These are phyloP conservation scores for Diadumene lineata DNA, from an alignment of 92 coral and sea anemone genomes.

Conservation along the genomic window DNA sequence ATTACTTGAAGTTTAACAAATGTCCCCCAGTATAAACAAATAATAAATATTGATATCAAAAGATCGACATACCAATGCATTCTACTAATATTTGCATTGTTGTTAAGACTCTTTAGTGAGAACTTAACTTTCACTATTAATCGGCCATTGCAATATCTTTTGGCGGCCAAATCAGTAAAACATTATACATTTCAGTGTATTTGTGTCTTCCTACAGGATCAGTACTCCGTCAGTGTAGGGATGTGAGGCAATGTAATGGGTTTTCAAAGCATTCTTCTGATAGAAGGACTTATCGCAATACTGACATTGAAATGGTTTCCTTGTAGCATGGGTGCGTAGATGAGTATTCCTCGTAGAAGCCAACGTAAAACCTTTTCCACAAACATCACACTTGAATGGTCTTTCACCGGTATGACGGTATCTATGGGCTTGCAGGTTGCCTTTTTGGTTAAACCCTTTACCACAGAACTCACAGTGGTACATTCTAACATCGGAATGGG, in stretches of 20 bases:
- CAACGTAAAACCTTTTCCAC: conserved; percentile 84
- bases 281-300: conserved; percentile 89
- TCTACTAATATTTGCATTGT: too few relatives aligned
- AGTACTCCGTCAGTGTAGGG: conserved; percentile 77
- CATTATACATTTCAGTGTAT: not conserved
- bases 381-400: conserved; percentile 85
- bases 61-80: too few relatives aligned
- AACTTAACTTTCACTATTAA: too few relatives aligned
- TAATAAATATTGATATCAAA: too few relatives aligned
- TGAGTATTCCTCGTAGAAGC: conserved; percentile 93
- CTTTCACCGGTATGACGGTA: conserved; percentile 95
- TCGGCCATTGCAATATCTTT: too few relatives aligned
- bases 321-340: conserved; percentile 72
- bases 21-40: too few relatives aligned
- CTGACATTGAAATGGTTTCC: conserved; percentile 83
- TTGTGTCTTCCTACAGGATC: conserved; percentile 37
- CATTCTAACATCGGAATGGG: conserved; percentile 88
- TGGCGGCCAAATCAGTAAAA: too few relatives aligned
- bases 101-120: too few relatives aligned
- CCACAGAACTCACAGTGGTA: conserved; percentile 84
- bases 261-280: conserved; percentile 85
- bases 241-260: conserved; percentile 89
- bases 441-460: conserved; percentile 94
- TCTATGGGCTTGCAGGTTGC: conserved; percentile 89
- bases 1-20: too few relatives aligned